These are phyloP conservation scores for Lerema accius DNA, from an alignment of 1,140 invertebrate species.

Conservation along the genomic window DNA sequence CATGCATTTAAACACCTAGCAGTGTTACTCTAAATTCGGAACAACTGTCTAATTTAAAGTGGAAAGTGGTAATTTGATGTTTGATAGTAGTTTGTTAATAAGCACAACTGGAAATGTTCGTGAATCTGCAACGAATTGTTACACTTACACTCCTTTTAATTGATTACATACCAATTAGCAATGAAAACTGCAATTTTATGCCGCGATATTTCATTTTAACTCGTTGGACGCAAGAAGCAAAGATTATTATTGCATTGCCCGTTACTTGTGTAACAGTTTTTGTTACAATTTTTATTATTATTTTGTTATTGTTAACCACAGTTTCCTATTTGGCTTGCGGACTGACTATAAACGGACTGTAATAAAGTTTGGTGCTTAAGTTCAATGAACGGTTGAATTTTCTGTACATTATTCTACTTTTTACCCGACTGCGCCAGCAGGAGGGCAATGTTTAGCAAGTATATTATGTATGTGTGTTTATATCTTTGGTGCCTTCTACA, in stretches of 20 bases:
- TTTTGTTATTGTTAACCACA: neutral
- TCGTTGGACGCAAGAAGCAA: conserved; percentile 6
- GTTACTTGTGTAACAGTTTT: conserved; percentile 15
- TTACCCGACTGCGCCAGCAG: too few species aligned
- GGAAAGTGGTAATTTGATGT: neutral
- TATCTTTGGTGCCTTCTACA: too few species aligned
- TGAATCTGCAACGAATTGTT: neutral
- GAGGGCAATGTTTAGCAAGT: too few species aligned
- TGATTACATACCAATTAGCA: conserved; percentile 12
- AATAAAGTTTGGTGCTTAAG: conserved; percentile 18
- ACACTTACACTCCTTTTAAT: conserved; percentile 7
- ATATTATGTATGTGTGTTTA: too few species aligned
- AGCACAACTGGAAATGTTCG: neutral
- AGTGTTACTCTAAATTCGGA: too few species aligned
- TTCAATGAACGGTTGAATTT: too few species aligned
- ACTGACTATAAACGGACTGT: conserved; percentile 6
- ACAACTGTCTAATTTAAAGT: too few species aligned
- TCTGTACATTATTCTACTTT: neutral
- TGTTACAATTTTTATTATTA: conserved; percentile 3
- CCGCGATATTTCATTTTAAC: conserved; percentile 17
- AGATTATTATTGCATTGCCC: conserved; percentile 11
- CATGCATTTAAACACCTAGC: too few species aligned
- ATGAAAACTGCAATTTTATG: conserved; percentile 10
- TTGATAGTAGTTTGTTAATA: neutral
- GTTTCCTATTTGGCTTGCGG: conserved; percentile 1